Evolutionary conservation across 92 coral and sea anemone genomes (phyloP).

Genomic region (Nematostella vectensis): DNA sequence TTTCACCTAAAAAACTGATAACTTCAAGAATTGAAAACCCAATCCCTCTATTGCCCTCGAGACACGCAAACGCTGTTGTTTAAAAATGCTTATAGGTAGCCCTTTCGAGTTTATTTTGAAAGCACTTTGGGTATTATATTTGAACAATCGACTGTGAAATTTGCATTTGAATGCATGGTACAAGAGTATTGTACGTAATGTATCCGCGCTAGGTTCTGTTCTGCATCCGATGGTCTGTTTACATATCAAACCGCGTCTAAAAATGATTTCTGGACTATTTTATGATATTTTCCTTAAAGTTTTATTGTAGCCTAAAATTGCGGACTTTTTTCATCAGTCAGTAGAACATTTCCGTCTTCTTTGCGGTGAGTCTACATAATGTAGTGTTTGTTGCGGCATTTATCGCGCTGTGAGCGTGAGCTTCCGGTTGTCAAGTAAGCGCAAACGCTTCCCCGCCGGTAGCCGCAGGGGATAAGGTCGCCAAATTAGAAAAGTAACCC

Average conservation of each 20-base stretch:
- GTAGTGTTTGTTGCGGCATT: conserved; percentile 12
- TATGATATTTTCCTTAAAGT: conserved; percentile 1
- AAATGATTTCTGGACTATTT: too few relatives aligned
- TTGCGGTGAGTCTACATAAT: conserved; percentile 23
- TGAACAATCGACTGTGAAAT: too few relatives aligned
- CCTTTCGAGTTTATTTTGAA: background rate
- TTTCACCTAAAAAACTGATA: background rate
- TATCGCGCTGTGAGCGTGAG: conserved; percentile 8
- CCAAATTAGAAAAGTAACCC: background rate
- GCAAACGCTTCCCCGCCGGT: conserved; percentile 5
- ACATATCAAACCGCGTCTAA: background rate
- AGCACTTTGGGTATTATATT: too few relatives aligned
- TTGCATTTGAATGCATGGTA: conserved; percentile 12
- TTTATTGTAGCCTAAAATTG: background rate
- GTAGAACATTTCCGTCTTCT: conserved; percentile 10
- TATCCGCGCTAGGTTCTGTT: background rate
- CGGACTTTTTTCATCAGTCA: conserved; percentile 14
- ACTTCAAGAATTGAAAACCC: too few relatives aligned
- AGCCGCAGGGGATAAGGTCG: background rate
- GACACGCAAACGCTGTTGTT: background rate
- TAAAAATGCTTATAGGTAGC: background rate
- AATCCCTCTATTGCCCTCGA: too few relatives aligned
- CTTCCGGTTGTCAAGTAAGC: conserved; percentile 28
- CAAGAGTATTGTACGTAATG: background rate
- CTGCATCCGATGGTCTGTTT: background rate